Conservation (phyloP, 2,113 vertebrate genomes). For the Lethenteron camtschaticum region DNA sequence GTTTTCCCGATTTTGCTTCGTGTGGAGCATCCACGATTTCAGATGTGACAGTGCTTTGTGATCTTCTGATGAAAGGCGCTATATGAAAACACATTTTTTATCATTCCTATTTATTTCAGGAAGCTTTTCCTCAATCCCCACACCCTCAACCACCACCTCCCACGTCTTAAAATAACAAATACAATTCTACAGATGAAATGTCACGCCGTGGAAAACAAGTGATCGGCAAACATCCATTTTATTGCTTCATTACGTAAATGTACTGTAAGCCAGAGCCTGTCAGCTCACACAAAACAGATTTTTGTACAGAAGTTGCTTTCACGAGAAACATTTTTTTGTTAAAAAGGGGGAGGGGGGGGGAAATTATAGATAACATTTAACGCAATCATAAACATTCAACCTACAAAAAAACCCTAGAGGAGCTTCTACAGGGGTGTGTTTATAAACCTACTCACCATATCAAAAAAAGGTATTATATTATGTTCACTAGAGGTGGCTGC, state of each 20-base stretch:
- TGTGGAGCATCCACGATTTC: too few relatives aligned
- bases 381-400: background rate
- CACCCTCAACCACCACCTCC: too few relatives aligned
- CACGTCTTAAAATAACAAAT: too few relatives aligned
- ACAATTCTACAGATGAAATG: too few relatives aligned
- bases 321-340: slow-evolving; percentile 1
- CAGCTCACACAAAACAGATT: slow-evolving; percentile 3
- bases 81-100: too few relatives aligned
- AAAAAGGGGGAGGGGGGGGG: background rate
- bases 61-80: too few relatives aligned
- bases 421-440: background rate
- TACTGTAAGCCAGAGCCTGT: slow-evolving; percentile 2
- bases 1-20: too few relatives aligned
- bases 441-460: background rate
- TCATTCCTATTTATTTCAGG: too few relatives aligned
- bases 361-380: background rate
- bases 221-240: background rate
- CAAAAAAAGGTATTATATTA: background rate
- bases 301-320: slow-evolving; percentile 3
- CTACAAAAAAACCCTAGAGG: background rate
- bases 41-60: too few relatives aligned
- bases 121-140: too few relatives aligned
- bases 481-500: background rate
- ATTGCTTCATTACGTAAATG: background rate
- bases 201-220: too few relatives aligned